These are phyloP conservation scores for Scaptomyza graminum DNA, from an alignment of 1,140 invertebrate genomes.

Conservation along the genomic window DNA sequence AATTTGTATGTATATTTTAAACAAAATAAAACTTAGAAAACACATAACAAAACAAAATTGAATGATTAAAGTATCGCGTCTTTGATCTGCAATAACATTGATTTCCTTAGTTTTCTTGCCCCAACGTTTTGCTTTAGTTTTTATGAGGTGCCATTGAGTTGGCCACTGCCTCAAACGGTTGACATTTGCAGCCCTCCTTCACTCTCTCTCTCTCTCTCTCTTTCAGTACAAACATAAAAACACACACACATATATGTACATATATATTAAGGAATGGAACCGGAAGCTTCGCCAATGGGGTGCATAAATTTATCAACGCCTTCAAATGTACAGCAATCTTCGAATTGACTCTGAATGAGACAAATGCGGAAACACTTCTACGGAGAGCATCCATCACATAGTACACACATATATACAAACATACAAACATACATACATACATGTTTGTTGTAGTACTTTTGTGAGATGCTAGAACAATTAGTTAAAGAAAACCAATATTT, in stretches of 20 bases:
- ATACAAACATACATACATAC: not conserved
- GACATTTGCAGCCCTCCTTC: constrained; percentile 26
- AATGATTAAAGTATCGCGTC: constrained; percentile 12
- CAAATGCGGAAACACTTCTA: constrained; percentile 51
- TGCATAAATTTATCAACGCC: constrained; percentile 79
- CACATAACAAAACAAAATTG: constrained; percentile 7
- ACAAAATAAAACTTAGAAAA: constrained; percentile 18
- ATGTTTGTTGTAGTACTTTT: too few species aligned
- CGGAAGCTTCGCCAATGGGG: constrained; percentile 70
- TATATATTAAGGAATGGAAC: constrained; percentile 27
- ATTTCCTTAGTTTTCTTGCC: constrained; percentile 13
- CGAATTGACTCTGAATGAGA: constrained; percentile 38
- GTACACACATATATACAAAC: not conserved
- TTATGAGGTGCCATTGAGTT: constrained; percentile 44
- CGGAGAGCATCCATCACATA: not conserved
- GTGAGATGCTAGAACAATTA: not conserved
- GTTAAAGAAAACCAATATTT: not conserved
- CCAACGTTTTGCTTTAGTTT: constrained; percentile 25
- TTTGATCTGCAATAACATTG: constrained; percentile 36
- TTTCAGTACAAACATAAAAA: too few species aligned
- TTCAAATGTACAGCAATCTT: constrained; percentile 40
- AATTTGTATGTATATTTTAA: constrained; percentile 3
- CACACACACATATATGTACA: not conserved
- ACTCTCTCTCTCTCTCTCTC: not conserved
- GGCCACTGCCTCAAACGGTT: constrained; percentile 29